A percentile compares a stretch with the other conserved stretches of the same genome.
These are phyloP conservation scores for Axea sp. DNA, from an alignment of 2,888 invertebrate species.

Conservation along the genomic window DNA sequence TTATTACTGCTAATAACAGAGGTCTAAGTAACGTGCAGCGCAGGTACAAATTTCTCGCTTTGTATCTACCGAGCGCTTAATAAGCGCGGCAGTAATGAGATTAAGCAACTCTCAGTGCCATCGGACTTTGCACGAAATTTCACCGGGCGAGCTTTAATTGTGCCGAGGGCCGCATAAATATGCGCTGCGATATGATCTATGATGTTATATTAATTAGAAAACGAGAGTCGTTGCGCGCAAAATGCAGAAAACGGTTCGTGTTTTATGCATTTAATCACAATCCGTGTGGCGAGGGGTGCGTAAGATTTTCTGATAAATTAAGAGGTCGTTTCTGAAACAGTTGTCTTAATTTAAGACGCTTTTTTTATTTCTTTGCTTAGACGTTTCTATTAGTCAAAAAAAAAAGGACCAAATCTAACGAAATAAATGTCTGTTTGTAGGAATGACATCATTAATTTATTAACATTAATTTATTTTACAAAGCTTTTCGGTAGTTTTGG, in stretches of 20 bases:
- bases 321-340: slow-evolving; percentile 15
- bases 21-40: slow-evolving; percentile 54
- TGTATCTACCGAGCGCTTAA: slow-evolving; percentile 59
- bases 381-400: no score
- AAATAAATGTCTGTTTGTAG: no score
- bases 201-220: slow-evolving; percentile 60
- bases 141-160: slow-evolving; percentile 58
- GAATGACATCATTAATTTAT: no score
- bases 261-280: slow-evolving; percentile 48
- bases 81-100: slow-evolving; percentile 61
- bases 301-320: slow-evolving; percentile 42
- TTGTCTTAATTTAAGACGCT: slow-evolving; percentile 33
- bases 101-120: slow-evolving; percentile 62
- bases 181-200: slow-evolving; percentile 54
- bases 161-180: slow-evolving; percentile 55
- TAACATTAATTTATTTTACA: no score
- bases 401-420: no score
- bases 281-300: slow-evolving; percentile 9
- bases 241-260: slow-evolving; percentile 42
- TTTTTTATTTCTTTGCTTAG: no score
- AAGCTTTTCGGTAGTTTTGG: no score
- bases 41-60: slow-evolving; percentile 62
- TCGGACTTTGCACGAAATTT: slow-evolving; percentile 61
- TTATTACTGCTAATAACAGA: slow-evolving; percentile 58
- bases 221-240: slow-evolving; percentile 50